Percentiles rank a stretch among this genome's conserved stretches.
Conservation (phyloP, 2,113 vertebrate genomes). For the Rhinoptilus africanus region DNA sequence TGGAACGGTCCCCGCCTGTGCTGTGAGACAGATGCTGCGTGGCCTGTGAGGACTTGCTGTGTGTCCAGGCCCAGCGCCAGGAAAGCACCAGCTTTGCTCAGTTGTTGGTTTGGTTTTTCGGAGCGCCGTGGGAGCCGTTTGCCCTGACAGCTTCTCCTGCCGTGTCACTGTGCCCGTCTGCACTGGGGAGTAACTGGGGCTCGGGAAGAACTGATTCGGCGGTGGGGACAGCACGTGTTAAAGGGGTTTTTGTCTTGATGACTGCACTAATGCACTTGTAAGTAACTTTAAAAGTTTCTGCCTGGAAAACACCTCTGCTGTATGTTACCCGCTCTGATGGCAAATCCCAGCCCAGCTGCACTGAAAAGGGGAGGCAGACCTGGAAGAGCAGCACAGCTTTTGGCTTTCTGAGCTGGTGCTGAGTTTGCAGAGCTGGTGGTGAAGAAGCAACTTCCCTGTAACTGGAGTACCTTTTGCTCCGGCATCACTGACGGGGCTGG, state of each 20-base stretch:
- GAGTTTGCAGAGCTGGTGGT: background rate
- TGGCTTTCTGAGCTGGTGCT: background rate
- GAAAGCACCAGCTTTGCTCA: background rate
- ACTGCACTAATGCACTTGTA: background rate
- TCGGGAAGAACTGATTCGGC: background rate
- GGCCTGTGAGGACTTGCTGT: slow-evolving; percentile 23
- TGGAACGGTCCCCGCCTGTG: background rate
- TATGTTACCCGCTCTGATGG: background rate
- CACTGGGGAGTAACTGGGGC: background rate
- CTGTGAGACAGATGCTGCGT: background rate
- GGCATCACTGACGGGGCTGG: rapidly evolving
- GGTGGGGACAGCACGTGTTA: background rate
- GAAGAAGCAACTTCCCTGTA: background rate
- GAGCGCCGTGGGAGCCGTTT: background rate
- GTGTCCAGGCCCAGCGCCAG: background rate
- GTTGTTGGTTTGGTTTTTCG: background rate
- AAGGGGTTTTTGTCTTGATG: background rate
- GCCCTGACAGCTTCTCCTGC: background rate
- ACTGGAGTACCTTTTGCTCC: background rate
- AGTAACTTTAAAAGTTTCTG: background rate
- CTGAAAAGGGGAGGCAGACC: background rate
- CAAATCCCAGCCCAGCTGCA: background rate
- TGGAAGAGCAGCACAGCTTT: background rate
- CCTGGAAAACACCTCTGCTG: background rate
- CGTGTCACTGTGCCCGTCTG: background rate